Evolutionary conservation across 1,140 invertebrate species (phyloP).

Genomic region (Pissodes strobi): DNA sequence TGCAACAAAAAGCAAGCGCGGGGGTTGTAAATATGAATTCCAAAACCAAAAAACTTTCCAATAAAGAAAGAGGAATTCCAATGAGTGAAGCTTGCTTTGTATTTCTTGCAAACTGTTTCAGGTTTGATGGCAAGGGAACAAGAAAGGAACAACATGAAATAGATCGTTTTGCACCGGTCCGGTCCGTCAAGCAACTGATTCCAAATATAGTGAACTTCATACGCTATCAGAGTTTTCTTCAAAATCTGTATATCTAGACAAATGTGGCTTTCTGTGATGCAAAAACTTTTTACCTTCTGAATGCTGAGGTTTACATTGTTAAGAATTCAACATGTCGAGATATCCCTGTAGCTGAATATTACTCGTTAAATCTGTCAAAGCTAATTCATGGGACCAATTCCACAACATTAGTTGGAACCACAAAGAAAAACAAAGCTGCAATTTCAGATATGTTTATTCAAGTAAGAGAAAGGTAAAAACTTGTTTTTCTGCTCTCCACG

Average conservation of each 20-base stretch:
- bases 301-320: no score
- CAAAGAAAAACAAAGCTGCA: not conserved
- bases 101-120: not conserved
- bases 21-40: not conserved
- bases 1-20: not conserved
- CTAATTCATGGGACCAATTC: not conserved
- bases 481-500: not conserved
- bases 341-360: not conserved
- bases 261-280: not conserved
- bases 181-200: not conserved
- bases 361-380: not conserved
- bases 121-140: not conserved
- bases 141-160: not conserved
- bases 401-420: no score
- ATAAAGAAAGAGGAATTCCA: not conserved
- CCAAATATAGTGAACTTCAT: not conserved
- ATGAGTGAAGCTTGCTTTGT: not conserved
- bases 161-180: no score
- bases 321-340: not conserved
- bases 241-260: not conserved
- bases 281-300: not conserved
- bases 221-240: not conserved
- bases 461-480: not conserved
- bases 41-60: not conserved
- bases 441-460: not conserved